These are phyloP conservation scores for Acrocephalus arundinaceus DNA, from an alignment of 2,113 vertebrate species.

Conservation along the genomic window DNA sequence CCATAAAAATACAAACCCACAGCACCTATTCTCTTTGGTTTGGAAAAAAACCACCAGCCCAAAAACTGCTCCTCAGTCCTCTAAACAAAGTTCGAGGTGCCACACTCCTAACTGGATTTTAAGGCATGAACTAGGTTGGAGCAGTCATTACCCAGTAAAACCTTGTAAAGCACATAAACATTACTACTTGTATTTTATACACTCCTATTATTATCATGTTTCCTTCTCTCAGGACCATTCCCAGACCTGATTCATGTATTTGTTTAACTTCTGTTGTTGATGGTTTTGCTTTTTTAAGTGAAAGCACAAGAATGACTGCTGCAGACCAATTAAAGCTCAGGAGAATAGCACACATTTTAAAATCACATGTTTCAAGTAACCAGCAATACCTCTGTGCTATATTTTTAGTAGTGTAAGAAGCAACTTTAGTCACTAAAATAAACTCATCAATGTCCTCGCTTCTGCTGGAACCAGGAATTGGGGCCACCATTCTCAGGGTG, in stretches of 20 bases:
- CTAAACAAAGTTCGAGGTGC: background rate
- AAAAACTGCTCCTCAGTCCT: background rate
- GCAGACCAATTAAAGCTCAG: background rate
- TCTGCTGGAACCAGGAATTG: conserved; percentile 44
- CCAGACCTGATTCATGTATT: background rate
- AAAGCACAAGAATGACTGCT: background rate
- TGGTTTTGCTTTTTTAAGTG: background rate
- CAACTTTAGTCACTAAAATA: conserved; percentile 22
- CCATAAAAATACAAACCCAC: background rate
- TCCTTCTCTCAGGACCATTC: background rate
- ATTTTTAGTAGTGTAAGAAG: conserved; percentile 16
- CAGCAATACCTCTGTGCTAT: background rate
- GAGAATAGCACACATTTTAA: background rate
- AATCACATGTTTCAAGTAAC: background rate
- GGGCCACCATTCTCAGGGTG: conserved; percentile 32
- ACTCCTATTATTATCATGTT: background rate
- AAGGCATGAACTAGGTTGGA: background rate
- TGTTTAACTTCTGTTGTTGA: background rate
- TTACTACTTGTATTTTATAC: background rate
- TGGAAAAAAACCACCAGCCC: background rate
- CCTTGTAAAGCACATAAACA: background rate
- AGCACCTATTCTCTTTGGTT: background rate
- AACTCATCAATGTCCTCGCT: conserved; percentile 27
- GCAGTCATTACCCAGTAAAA: background rate
- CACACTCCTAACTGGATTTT: background rate